A percentile compares a stretch with the other conserved stretches of the same genome.
These are phyloP conservation scores for Caenorhabditis inopinata DNA, from an alignment of 1,140 invertebrate species.

Conservation along the genomic window DNA sequence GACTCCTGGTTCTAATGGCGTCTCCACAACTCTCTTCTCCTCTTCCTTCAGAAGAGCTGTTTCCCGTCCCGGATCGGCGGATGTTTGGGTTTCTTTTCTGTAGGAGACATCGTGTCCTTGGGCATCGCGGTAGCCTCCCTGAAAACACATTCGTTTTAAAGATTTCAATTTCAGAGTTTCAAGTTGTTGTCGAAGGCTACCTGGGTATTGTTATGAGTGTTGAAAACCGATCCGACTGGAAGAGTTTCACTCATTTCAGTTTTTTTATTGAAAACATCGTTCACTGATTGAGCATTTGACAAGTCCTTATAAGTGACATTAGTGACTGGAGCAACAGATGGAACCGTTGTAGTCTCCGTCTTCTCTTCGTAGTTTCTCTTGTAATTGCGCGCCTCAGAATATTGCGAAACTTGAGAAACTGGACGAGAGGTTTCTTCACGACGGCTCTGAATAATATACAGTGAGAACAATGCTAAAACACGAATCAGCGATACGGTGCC, in stretches of 20 bases:
- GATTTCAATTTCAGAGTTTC: too few relatives aligned
- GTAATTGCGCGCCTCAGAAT: constrained; percentile 17
- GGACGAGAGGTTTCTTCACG: constrained; percentile 34
- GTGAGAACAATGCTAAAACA: too few relatives aligned
- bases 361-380: constrained; percentile 38
- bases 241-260: constrained; percentile 56
- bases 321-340: not conserved
- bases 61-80: constrained; percentile 56
- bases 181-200: not conserved
- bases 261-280: constrained; percentile 49
- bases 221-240: constrained; percentile 52
- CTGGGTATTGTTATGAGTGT: constrained; percentile 53
- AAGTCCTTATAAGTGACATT: constrained; percentile 15
- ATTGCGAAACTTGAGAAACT: constrained; percentile 32
- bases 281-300: constrained; percentile 3
- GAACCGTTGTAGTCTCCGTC: constrained; percentile 33
- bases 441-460: constrained; percentile 25
- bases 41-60: constrained; percentile 56
- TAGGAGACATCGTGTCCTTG: constrained; percentile 55
- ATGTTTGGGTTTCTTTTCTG: constrained; percentile 55
- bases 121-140: constrained; percentile 51
- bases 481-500: too few relatives aligned
- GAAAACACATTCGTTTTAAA: not conserved
- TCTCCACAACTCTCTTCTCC: constrained; percentile 56
- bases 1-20: constrained; percentile 60